Percentiles rank a stretch among this genome's conserved stretches.
Conservation (phyloP, 2,113 vertebrate genomes). For the Pseudorhombus dupliciocellatus region DNA sequence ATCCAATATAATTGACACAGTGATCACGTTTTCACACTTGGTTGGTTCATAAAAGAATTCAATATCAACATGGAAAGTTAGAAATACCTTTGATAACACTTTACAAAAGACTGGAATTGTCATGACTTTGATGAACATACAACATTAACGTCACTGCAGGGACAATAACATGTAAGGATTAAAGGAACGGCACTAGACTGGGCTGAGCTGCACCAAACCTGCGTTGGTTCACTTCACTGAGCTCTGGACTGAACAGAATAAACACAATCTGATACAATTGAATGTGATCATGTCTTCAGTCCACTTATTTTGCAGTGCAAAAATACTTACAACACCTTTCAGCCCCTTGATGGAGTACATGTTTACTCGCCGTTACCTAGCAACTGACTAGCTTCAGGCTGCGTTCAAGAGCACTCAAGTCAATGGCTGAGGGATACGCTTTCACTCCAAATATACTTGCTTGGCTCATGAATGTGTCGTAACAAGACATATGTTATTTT, state of each 20-base stretch:
- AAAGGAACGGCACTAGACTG: too few species aligned
- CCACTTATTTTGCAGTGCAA: not conserved
- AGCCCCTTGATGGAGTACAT: not conserved
- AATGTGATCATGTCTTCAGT: too few species aligned
- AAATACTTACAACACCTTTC: not conserved
- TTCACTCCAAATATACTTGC: not conserved
- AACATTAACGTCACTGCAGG: too few species aligned
- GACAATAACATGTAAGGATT: too few species aligned
- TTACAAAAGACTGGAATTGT: too few species aligned
- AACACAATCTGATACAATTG: too few species aligned
- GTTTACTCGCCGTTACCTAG: conserved; percentile 65
- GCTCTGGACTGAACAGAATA: too few species aligned
- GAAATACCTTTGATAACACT: not conserved
- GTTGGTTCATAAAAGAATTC: too few species aligned
- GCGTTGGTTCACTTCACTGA: too few species aligned
- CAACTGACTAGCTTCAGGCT: conserved; percentile 56
- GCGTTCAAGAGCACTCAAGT: conserved; percentile 44
- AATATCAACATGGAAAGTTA: not conserved
- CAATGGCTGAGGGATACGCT: not conserved
- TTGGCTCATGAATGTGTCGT: not conserved
- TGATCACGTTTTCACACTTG: too few species aligned
- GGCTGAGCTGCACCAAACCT: too few species aligned
- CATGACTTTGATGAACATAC: too few species aligned
- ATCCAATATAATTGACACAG: not conserved
- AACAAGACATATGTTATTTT: not conserved